These are phyloP conservation scores for Lepidonotus clava DNA, from an alignment of 2,888 invertebrate species.

Conservation along the genomic window DNA sequence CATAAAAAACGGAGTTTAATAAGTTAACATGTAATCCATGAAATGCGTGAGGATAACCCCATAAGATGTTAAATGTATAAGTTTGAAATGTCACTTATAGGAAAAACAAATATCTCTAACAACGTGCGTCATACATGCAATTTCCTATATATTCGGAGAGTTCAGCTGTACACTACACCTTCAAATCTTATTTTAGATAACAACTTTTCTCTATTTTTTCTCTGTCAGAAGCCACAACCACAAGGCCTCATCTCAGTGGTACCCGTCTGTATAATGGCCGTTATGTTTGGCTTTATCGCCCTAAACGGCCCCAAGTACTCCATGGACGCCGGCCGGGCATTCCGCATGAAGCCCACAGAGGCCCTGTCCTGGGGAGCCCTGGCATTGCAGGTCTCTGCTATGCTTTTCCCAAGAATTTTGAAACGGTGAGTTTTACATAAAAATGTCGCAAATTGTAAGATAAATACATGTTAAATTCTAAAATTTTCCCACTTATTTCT, in stretches of 20 bases:
- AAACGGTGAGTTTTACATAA: constrained; percentile 71
- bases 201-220: too few relatives aligned
- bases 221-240: too few relatives aligned
- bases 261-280: constrained; percentile 82
- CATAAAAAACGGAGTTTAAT: too few relatives aligned
- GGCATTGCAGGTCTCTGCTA: constrained; percentile 74
- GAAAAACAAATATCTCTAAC: too few relatives aligned
- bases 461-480: neutral
- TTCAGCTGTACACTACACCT: too few relatives aligned
- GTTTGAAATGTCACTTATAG: too few relatives aligned
- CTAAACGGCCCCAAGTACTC: constrained; percentile 80
- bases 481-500: neutral
- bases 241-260: constrained; percentile 72
- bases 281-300: constrained; percentile 83
- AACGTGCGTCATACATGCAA: too few relatives aligned
- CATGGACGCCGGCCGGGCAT: constrained; percentile 69
- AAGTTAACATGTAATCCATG: too few relatives aligned
- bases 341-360: constrained; percentile 74
- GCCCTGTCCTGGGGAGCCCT: constrained; percentile 74
- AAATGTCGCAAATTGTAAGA: neutral
- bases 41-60: too few relatives aligned
- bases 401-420: constrained; percentile 75
- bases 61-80: too few relatives aligned
- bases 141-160: too few relatives aligned
- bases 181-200: too few relatives aligned